Percentiles rank a stretch among this genome's conserved stretches.
These are phyloP conservation scores for Turdus rufiventris DNA, from an alignment of 2,113 vertebrate genomes.

Conservation along the genomic window DNA sequence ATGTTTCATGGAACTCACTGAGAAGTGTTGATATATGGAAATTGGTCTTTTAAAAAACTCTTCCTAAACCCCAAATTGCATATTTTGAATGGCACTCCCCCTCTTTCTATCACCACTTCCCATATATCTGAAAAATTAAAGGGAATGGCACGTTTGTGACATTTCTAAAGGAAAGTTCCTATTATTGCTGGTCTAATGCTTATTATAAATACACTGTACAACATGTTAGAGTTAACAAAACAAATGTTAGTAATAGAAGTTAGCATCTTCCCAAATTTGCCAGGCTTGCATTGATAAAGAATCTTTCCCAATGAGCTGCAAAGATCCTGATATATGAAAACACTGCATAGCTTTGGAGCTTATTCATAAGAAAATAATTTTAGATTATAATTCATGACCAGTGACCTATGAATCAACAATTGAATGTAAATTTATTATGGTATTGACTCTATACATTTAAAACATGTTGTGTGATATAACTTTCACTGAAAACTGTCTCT, in stretches of 20 bases:
- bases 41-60: slow-evolving; percentile 71
- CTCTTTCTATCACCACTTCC: slow-evolving; percentile 55
- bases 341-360: not conserved
- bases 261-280: slow-evolving; percentile 42
- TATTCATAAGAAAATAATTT: not conserved
- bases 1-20: slow-evolving; percentile 73
- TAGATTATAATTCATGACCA: not conserved
- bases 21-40: slow-evolving; percentile 77
- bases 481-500: not conserved
- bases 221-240: slow-evolving; percentile 15
- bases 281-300: not conserved
- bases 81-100: slow-evolving; percentile 34
- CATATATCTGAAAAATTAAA: slow-evolving; percentile 57
- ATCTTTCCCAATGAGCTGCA: not conserved
- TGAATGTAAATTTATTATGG: not conserved
- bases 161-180: not conserved
- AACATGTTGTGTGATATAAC: not conserved
- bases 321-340: not conserved
- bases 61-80: slow-evolving; percentile 68
- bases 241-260: slow-evolving; percentile 3
- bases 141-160: slow-evolving; percentile 29
- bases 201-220: not conserved
- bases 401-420: not conserved
- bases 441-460: not conserved
- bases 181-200: not conserved